Evolutionary conservation across 1,140 invertebrate species (phyloP), one percentile per base, ranked within the genome.

Genomic region (Leptestheria dahalacensis): DNA sequence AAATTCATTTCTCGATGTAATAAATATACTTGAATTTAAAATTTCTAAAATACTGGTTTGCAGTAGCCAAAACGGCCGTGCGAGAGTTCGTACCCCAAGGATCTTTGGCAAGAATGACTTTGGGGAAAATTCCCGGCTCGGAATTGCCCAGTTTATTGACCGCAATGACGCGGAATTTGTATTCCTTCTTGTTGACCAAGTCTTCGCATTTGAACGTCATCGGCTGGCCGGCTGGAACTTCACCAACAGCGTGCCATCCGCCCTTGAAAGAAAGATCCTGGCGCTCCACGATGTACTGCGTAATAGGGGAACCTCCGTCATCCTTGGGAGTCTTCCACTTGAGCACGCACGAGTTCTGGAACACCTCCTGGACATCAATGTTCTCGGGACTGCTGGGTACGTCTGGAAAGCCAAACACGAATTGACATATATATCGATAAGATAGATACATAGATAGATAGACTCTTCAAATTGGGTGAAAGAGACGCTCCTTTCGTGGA

Each of bases 241-340:
- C 83, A 59, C 83, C 86, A 57, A 91, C 82, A 64, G 80, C 84
- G 59, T 88, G 83, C 91, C 91, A 92, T 61, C 86, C 86, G 63
- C 86, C 77, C 79, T 91, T 86, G 63, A 90, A 73, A 73, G 86
- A 80, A 69, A 85, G 76, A 74, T 99, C 95, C 73, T 95, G 86
- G 72, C 91, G 82, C 75, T 99, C 96, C 65, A 99, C 83, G 12
- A 94, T 73, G 69, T 99, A 99, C 73, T 95, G 88, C 2, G 79
- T 77, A 50, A 98, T 80, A 2, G 91, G 88, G 54, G 85, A 74
- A 50, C 93, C 93, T 68, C 97, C 97, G 70, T 97, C 90, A 68
- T 98, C 94, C 66, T 84, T 80, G 0, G 91, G 89, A 58, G 83
- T 77, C 65, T 95, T 91, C 87, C 95, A 99, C 21, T 82, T 75